Evolutionary conservation across 2,888 invertebrate genomes (phyloP), one percentile per base, ranked within the genome.

Genomic region (Nycteola revayana): DNA sequence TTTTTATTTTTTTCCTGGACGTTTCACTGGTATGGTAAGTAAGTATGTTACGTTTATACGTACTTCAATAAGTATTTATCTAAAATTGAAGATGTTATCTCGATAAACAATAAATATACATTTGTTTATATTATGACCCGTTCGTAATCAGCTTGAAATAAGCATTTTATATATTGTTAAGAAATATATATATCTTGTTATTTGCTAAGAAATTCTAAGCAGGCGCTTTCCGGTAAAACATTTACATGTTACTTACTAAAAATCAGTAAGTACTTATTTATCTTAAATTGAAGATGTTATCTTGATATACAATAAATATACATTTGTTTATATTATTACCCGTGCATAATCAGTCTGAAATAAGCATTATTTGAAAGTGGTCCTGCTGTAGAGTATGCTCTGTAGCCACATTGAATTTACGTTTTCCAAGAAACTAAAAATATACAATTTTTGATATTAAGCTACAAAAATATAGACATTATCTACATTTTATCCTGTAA

Each of bases 381-480:
- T 21, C 21, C 21, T 21, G 21, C 21, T 21, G 21, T 3, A 21
- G 21, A 21, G 21, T 21, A 21, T 21, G 21, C 21, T 25, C 10
- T 25, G 10, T 25, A 25, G 10, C 11, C n/a, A 10, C 6, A 9
- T 5, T 7, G 4, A 21, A 3, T 21, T 21, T 3, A 21, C 7
- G 8, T 10, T 10, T 25, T 5, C 25, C 10, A 25, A 8, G 8
- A 25, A 25, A 10, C 11, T 25, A 10, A 25, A 3, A 25, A 10
- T 10, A 25, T 25, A 10, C 11, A 10, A 25, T 25, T 25, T 25
- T 25, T 10, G 25, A 10, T 10, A 25, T 11, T 25, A 25, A 10
- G 25, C 25, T 21, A 21, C 21, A 21, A 21, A 21, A 21, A 21
- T 21, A 21, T 21, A 21, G 21, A 28, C 18, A 14, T 11, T 11